Evolutionary conservation across 2,113 vertebrate species (phyloP).

Genomic region (Willisornis vidua): DNA sequence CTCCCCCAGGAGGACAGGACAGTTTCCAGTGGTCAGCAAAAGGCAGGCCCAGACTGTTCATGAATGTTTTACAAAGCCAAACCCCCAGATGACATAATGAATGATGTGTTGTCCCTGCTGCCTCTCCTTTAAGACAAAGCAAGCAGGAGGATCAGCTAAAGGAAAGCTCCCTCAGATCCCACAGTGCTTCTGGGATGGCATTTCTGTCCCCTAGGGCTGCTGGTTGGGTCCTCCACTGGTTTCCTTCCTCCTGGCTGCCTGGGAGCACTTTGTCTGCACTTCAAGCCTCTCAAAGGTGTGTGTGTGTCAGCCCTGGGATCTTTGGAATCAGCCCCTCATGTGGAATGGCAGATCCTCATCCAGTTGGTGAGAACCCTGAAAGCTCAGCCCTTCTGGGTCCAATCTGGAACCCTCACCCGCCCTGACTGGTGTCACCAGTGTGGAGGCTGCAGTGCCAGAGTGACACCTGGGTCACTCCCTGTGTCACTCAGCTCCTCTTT

Average conservation of each 20-base stretch:
- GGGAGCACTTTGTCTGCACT: background rate
- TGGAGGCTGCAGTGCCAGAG: background rate
- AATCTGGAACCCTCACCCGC: background rate
- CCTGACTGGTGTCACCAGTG: background rate
- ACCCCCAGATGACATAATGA: conserved; percentile 46
- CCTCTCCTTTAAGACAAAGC: background rate
- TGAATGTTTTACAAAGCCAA: conserved; percentile 72
- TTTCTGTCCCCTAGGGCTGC: background rate
- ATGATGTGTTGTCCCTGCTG: background rate
- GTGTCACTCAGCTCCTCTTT: background rate
- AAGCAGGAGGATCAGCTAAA: background rate
- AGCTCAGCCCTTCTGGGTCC: background rate
- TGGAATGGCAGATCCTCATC: background rate
- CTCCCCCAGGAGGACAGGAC: background rate
- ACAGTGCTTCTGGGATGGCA: background rate
- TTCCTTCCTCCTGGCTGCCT: background rate
- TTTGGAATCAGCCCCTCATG: background rate
- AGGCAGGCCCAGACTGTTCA: conserved; percentile 50
- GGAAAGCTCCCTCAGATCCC: background rate
- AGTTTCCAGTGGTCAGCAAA: conserved; percentile 62
- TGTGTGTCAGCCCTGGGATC: background rate
- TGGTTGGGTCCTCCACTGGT: background rate
- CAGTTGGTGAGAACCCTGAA: background rate
- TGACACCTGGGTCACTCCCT: background rate
- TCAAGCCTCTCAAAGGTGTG: background rate